A percentile compares a stretch with the other conserved stretches of the same genome.
These are phyloP conservation scores for Chinchilla lanigera DNA, from an alignment of 2,113 vertebrate species.

Conservation along the genomic window DNA sequence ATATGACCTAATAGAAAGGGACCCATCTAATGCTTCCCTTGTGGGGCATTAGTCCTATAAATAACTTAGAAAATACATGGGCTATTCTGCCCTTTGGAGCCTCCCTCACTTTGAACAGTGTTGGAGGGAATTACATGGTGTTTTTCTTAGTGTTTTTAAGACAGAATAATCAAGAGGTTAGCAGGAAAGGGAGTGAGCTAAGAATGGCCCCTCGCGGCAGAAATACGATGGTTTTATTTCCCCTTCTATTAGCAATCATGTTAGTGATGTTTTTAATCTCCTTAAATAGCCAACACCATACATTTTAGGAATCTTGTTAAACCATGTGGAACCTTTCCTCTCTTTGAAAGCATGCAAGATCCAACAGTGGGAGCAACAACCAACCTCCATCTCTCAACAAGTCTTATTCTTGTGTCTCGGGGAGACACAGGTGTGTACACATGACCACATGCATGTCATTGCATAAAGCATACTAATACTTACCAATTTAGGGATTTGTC, in stretches of 20 bases:
- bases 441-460: neutral
- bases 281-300: constrained; percentile 15
- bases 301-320: constrained; percentile 44
- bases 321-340: neutral
- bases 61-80: constrained; percentile 54
- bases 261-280: constrained; percentile 46
- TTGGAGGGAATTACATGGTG: constrained; percentile 69
- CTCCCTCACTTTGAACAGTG: constrained; percentile 60
- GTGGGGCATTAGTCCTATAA: constrained; percentile 46
- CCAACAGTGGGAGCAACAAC: neutral
- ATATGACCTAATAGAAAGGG: constrained; percentile 65
- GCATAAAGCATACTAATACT: neutral
- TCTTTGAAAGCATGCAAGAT: neutral
- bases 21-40: constrained; percentile 51
- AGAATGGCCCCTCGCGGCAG: neutral
- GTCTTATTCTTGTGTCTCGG: neutral
- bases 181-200: constrained; percentile 66
- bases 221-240: constrained; percentile 53
- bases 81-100: constrained; percentile 34
- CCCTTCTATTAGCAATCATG: constrained; percentile 22
- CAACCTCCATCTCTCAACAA: neutral
- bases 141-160: constrained; percentile 67
- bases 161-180: constrained; percentile 67
- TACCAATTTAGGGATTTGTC: neutral
- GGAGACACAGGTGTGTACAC: neutral